Evolutionary conservation across 2,888 invertebrate genomes (phyloP), one percentile per base, ranked within the genome.

Genomic region (Formica aserva): DNA sequence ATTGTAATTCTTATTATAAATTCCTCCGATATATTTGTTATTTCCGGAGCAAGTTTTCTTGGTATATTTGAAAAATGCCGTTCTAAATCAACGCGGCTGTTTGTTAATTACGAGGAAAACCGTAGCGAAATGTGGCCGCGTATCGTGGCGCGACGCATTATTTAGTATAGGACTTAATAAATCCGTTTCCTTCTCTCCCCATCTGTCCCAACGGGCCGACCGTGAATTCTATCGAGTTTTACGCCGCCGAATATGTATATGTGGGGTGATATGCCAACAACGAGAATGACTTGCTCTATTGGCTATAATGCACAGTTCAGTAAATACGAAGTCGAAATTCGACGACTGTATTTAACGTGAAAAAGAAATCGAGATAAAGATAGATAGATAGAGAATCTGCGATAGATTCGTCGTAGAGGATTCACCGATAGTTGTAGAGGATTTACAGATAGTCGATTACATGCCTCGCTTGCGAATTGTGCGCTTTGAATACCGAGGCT

Each of bases 381-480:
- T 29, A 75, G 55, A 66, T 52, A 15, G n/a, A n/a, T n/a, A 9
- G 60, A 55, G 48, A 72, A 60, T 55, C 74, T 84, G 76, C 78
- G 82, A 69, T 81, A 88, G 84, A 80, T 84, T 89, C 84, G 72
- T 86, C 85, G 69, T 86, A 85, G 85, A 88, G 90, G 85, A 90
- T 90, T 90, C 86, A 86, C 86, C 82, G 87, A 78, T 88, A 86
- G 72, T 86, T 85, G 69, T 87, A 86, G 86, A 88, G 88, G 85
- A 89, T 89, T 90, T 88, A 86, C 86, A 88, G 89, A 90, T 90
- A 90, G 90, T 90, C 90, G 89, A 90, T 90, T 90, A 90, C 90
- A 90, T 86, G 90, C 84, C 60, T 86, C 82, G 90, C 89, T 90
- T 87, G 88, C 89, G 90, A 86, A 90, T 90, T 90, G 87, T 90